Evolutionary conservation across 2,113 vertebrate species (phyloP), one percentile per base, ranked within the genome.

Genomic region (Nesogale talazaci): DNA sequence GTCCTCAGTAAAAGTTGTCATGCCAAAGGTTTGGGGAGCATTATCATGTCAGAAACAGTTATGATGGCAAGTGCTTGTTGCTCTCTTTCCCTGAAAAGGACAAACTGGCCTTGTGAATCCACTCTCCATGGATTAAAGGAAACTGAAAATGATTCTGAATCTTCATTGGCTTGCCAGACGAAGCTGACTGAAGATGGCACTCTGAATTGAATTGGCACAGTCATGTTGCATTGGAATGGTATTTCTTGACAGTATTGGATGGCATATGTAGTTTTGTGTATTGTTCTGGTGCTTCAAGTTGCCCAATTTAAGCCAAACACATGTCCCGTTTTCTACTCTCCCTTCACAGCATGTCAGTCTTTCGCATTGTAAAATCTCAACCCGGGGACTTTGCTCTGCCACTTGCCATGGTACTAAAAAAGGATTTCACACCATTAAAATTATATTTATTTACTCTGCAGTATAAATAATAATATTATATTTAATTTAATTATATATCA

Each of bases 211-310:
- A 77, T 63, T 96, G 88, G 94, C 88, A 95, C 65, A 31, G 52
- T 65, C 85, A 70, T 80, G 40, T 7, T 56, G 52, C 42, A 86
- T 52, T 96, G 83, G 86, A 88, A 92, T 89, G 85, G 79, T 88
- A 77, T 74, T 87, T 89, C 63, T 89, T 82, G 86, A 92, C 82
- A 91, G 82, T 29, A 52, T 77, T 90, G 75, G 93, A 81, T 83
- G 88, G 40, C 79, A 92, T 95, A 94, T 92, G 85, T 74, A 95
- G 93, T 91, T 96, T 88, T 93, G 82, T 94, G 83, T 95, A 94
- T 94, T 97, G 92, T 91, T 94, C 87, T 93, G 75, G 52, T 75
- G 83, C 90, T 94, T 94, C 70, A 94, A 92, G 70, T 94, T 95
- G 86, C 57, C 87, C 90, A 94, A 91, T 94, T 95, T 93, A 95